A percentile compares a stretch with the other conserved stretches of the same genome.
Evolutionary conservation across 1,140 invertebrate species (phyloP).

Genomic region (Choristoneura fumiferana): DNA sequence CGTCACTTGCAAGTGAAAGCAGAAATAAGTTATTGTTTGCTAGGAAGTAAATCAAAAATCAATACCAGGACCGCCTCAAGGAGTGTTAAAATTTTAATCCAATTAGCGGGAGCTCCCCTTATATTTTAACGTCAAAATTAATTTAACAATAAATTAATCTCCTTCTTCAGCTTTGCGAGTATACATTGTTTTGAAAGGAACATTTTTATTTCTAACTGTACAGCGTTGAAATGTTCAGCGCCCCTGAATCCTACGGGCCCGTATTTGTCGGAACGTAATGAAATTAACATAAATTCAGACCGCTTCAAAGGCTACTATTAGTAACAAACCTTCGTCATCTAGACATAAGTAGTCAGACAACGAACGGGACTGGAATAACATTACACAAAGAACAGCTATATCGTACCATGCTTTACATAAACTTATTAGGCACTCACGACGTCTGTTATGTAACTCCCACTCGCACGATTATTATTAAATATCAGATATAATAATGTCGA

Average conservation of each 20-base stretch:
- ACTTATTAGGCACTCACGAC: constrained; percentile 6
- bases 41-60: constrained; percentile 40
- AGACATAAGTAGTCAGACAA: not conserved
- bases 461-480: constrained; percentile 13
- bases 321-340: constrained; percentile 10
- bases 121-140: constrained; percentile 55
- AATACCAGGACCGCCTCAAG: constrained; percentile 38
- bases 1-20: not conserved
- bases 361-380: not conserved
- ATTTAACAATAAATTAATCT: constrained; percentile 50
- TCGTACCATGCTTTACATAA: not conserved
- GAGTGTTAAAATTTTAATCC: constrained; percentile 65
- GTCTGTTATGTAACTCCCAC: constrained; percentile 1
- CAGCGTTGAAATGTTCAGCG: not conserved
- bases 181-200: constrained; percentile 21
- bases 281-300: not conserved
- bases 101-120: constrained; percentile 52
- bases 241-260: not conserved
- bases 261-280: not conserved
- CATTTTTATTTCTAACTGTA: constrained; percentile 5
- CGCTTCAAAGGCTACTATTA: constrained; percentile 2
- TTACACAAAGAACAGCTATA: constrained; percentile 14
- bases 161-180: constrained; percentile 22
- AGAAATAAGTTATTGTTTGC: constrained; percentile 14
- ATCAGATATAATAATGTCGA: constrained; percentile 12